Evolutionary conservation across 2,888 invertebrate species (phyloP), one percentile per base, ranked within the genome.

Genomic region (Syrphus vitripennis): DNA sequence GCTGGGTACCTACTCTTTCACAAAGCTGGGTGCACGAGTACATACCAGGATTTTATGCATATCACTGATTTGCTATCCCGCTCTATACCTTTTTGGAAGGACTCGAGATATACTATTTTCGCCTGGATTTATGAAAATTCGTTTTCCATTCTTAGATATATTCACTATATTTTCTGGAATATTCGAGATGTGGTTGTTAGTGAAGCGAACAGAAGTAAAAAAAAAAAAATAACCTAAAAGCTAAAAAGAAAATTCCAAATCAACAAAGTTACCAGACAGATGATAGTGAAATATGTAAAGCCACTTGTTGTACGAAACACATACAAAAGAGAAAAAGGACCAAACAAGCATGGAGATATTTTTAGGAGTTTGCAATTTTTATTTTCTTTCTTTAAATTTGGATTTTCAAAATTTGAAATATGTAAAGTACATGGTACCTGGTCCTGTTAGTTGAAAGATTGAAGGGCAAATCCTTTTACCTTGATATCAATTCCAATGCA

Each of bases 101-200:
- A 63, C 37, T 40, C n/a, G 9, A 50, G 76, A 59, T 19, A 57
- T 48, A 7, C 26, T 26, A 24, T 19, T 74, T 57, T 48, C n/a
- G n/a, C n/a, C 31, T 57, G 80, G 71, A 84, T 84, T 84, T 84
- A 80, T 84, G 83, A 72, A 84, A 84, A 84, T 84, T 77, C 55
- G 61, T 72, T 81, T 29, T 48, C 42, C 65, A 48, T 48, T 70
- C 70, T 74, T 48, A 79, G 45, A 67, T 57, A 67, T 57, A 79
- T 79, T 71, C 75, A 57, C 79, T 75, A 40, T 67, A 40, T 21
- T 9, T 34, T 50, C 65, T 65, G 45, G n/a, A 29, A 65, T 71
- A 77, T 57, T 29, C 55, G 16, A n/a, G n/a, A 24, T 63, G 71
- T 34, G 50, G 48, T 55, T 9, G 50, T 65, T 50, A 42, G 50